These are phyloP conservation scores for Engystomops pustulosus DNA, from an alignment of 2,113 vertebrate genomes.

Conservation along the genomic window DNA sequence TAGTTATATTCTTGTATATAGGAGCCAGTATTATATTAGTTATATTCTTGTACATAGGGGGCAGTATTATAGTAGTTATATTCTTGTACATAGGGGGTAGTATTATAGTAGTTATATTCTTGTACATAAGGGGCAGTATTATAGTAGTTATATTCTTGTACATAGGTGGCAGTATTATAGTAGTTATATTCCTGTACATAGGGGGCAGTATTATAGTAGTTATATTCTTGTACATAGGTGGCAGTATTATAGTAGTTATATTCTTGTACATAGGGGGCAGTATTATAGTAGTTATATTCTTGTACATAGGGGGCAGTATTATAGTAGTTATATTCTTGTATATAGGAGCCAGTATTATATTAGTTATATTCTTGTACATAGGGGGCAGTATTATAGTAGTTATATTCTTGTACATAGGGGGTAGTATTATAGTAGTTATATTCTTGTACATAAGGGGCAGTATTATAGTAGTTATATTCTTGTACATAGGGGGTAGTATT, in stretches of 20 bases:
- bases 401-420: constrained; percentile 16
- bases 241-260: constrained; percentile 9
- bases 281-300: constrained; percentile 2
- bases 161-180: constrained; percentile 1
- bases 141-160: constrained; percentile 6
- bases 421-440: constrained; percentile 10
- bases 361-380: constrained; percentile 6
- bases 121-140: constrained; percentile 1
- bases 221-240: constrained; percentile 4
- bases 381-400: constrained; percentile 15
- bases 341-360: not conserved
- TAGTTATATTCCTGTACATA: constrained; percentile 10
- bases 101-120: not conserved
- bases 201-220: constrained; percentile 3
- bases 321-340: not conserved
- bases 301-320: not conserved
- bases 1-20: constrained; percentile 9
- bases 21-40: not conserved
- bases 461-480: too few species aligned
- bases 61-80: constrained; percentile 9
- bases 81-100: constrained; percentile 1
- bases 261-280: constrained; percentile 2
- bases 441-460: too few species aligned
- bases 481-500: too few species aligned
- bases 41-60: constrained; percentile 15